These are phyloP conservation scores for Holotrichia oblita DNA, from an alignment of 1,140 invertebrate species.

Conservation along the genomic window DNA sequence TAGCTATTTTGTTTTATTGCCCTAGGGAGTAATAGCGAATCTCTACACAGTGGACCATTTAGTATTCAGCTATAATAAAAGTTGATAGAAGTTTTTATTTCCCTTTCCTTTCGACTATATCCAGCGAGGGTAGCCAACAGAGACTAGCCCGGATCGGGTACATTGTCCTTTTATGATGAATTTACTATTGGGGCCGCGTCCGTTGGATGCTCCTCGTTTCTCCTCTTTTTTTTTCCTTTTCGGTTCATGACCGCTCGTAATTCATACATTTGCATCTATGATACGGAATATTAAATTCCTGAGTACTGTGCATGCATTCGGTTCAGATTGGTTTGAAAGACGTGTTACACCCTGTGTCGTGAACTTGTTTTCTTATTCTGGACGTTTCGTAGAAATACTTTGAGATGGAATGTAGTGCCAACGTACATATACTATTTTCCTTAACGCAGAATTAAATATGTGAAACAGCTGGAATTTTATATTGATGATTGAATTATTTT, in stretches of 20 bases:
- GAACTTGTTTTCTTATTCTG: conserved; percentile 1
- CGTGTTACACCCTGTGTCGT: conserved; percentile 20
- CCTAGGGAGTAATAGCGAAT: conserved; percentile 42
- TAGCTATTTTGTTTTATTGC: conserved; percentile 45
- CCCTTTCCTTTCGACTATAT: not conserved
- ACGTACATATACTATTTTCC: not conserved
- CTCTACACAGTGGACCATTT: conserved; percentile 42
- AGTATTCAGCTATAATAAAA: conserved; percentile 49
- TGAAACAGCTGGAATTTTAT: no score
- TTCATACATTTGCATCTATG: conserved; percentile 31
- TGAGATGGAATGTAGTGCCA: not conserved
- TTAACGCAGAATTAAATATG: no score
- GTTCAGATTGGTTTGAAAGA: not conserved
- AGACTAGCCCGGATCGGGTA: not conserved
- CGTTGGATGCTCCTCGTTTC: not conserved
- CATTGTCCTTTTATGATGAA: conserved; percentile 25
- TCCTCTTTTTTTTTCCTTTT: not conserved
- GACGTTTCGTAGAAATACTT: not conserved
- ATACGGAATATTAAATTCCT: conserved; percentile 31
- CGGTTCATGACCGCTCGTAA: not conserved
- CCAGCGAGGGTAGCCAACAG: not conserved
- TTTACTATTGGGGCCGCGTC: not conserved
- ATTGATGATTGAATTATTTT: no score
- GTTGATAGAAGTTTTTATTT: conserved; percentile 46
- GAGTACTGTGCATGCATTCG: not conserved